Conservation (phyloP, 2,113 vertebrate genomes). For the Galbula dea region DNA sequence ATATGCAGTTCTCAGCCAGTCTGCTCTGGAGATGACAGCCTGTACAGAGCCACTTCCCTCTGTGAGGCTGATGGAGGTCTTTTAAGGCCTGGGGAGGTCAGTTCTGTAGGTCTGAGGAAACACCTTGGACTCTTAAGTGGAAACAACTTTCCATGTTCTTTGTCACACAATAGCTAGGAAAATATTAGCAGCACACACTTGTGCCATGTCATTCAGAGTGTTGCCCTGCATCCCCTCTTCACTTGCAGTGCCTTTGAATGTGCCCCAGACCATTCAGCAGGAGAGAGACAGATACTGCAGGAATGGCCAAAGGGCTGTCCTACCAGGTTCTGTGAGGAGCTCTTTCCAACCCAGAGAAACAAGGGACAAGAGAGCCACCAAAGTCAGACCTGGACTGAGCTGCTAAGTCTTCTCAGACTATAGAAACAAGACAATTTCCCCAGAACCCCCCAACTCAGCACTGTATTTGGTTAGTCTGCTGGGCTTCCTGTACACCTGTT, state of each 20-base stretch:
- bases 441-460: neutral
- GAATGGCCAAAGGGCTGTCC: neutral
- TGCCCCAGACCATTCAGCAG: neutral
- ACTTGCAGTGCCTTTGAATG: neutral
- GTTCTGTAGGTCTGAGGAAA: neutral
- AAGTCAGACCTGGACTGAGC: neutral
- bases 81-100: neutral
- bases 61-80: neutral
- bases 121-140: neutral
- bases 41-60: neutral
- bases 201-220: neutral
- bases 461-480: neutral
- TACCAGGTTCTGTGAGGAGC: neutral
- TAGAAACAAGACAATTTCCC: neutral
- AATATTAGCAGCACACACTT: neutral
- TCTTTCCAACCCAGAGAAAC: neutral
- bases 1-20: neutral
- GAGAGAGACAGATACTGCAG: neutral
- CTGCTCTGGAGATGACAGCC: neutral
- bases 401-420: neutral
- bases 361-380: neutral
- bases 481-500: conserved; percentile 26
- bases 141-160: neutral
- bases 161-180: neutral
- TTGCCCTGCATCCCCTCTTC: neutral